phyloP scores from a whole-genome alignment of 30 jellyfish, hydroid and myxozoan species.

The Turritopsis rubra region DNA sequence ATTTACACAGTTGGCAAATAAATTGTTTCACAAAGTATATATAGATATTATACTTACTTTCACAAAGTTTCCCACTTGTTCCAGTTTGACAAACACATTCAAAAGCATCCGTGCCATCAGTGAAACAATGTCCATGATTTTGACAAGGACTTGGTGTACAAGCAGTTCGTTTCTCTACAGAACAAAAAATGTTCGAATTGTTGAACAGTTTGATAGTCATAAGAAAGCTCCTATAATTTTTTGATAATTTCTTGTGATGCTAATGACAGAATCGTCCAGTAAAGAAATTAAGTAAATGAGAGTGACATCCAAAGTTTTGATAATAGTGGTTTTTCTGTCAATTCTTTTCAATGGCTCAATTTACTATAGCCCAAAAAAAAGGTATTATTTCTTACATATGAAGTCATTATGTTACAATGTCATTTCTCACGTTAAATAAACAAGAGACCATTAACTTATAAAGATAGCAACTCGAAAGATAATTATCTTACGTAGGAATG shows the following conservation, averaged over 20 bases:
- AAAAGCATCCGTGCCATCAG: slow-evolving; percentile 34
- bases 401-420: too few species aligned
- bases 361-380: too few species aligned
- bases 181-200: background rate
- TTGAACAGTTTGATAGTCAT: background rate
- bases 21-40: background rate
- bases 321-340: too few species aligned
- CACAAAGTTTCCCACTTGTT: slow-evolving; percentile 67
- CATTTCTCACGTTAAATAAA: too few species aligned
- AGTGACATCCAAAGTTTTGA: too few species aligned
- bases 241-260: background rate
- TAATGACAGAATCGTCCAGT: too few species aligned
- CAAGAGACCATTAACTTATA: too few species aligned
- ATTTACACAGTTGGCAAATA: background rate
- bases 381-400: too few species aligned
- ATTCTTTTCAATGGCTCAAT: too few species aligned
- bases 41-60: slow-evolving; percentile 21
- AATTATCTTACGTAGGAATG: too few species aligned
- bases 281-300: too few species aligned
- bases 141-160: slow-evolving; percentile 79
- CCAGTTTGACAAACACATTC: slow-evolving; percentile 76
- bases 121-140: slow-evolving; percentile 60
- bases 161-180: slow-evolving; percentile 47
- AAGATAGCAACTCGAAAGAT: too few species aligned
- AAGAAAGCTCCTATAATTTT: background rate